Percentiles rank a stretch among this genome's conserved stretches.
Evolutionary conservation across 2,113 vertebrate genomes (phyloP).

Genomic region (Strigops habroptila): DNA sequence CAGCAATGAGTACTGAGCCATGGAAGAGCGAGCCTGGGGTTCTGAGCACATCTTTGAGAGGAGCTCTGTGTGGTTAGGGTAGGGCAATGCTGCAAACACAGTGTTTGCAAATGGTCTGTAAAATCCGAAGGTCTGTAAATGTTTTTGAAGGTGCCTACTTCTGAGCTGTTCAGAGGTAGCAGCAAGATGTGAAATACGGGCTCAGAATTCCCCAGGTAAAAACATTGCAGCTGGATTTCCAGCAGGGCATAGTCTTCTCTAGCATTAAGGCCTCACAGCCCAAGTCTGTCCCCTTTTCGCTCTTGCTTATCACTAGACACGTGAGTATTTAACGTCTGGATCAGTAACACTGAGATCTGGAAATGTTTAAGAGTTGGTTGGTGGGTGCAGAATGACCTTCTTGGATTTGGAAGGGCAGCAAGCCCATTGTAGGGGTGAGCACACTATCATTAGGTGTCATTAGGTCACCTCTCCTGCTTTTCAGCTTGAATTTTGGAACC

Average conservation of each 20-base stretch:
- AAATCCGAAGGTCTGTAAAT: neutral
- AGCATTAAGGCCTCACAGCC: fast-evolving
- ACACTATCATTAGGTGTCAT: fast-evolving
- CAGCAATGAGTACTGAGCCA: fast-evolving
- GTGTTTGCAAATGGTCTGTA: no score
- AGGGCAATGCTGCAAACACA: neutral
- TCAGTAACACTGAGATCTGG: neutral
- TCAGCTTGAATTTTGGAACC: neutral
- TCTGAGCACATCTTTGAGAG: fast-evolving
- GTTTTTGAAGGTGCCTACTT: fast-evolving
- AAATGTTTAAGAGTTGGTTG: fast-evolving
- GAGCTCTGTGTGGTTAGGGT: fast-evolving
- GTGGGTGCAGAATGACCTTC: neutral
- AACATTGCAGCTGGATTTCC: neutral
- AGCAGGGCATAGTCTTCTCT: neutral
- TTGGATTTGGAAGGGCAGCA: neutral
- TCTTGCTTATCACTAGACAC: fast-evolving
- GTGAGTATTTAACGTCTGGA: fast-evolving
- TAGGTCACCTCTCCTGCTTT: neutral
- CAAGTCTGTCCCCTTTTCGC: neutral
- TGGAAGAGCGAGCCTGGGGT: neutral
- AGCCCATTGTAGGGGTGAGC: fast-evolving
- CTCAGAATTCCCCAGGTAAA: neutral
- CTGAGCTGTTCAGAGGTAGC: fast-evolving
- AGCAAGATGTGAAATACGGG: fast-evolving